Evolutionary conservation across 2,888 invertebrate genomes (phyloP).

Genomic region (Mesorhabditis spiculigera): DNA sequence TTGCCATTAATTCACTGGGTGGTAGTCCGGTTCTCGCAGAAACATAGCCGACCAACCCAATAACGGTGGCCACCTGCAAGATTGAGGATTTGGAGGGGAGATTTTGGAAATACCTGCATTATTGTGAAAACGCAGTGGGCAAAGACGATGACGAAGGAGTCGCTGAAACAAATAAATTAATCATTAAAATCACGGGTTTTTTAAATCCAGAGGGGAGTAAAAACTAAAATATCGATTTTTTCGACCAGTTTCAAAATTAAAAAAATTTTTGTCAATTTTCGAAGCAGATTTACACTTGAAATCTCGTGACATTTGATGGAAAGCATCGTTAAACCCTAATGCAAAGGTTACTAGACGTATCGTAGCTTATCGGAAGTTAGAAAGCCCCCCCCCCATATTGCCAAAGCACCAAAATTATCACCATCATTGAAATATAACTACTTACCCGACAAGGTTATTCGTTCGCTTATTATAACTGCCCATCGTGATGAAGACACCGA

Average conservation of each 20-base stretch:
- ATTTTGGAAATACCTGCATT: neutral
- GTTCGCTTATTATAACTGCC: constrained; percentile 56
- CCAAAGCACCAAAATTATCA: too few species aligned
- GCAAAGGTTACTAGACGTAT: too few species aligned
- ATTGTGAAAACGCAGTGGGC: constrained; percentile 37
- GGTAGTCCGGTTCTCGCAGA: constrained; percentile 42
- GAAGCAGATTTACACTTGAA: too few species aligned
- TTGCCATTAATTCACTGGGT: constrained; percentile 42
- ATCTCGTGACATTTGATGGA: too few species aligned
- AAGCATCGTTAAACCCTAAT: too few species aligned
- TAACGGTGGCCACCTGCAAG: constrained; percentile 39
- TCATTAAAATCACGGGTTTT: too few species aligned
- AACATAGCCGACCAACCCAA: constrained; percentile 48
- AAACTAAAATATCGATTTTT: too few species aligned
- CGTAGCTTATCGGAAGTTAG: too few species aligned
- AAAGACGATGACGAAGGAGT: constrained; percentile 45
- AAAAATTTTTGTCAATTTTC: too few species aligned
- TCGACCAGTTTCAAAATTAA: too few species aligned
- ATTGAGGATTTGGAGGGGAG: neutral
- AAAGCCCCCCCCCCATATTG: too few species aligned
- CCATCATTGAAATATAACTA: constrained; percentile 1
- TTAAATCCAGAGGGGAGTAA: too few species aligned
- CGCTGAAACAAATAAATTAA: constrained; percentile 25
- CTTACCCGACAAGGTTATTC: constrained; percentile 55
- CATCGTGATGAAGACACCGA: constrained; percentile 57